Evolutionary conservation across 1,140 invertebrate species (phyloP).

Genomic region (Temnothorax longispinosus): DNA sequence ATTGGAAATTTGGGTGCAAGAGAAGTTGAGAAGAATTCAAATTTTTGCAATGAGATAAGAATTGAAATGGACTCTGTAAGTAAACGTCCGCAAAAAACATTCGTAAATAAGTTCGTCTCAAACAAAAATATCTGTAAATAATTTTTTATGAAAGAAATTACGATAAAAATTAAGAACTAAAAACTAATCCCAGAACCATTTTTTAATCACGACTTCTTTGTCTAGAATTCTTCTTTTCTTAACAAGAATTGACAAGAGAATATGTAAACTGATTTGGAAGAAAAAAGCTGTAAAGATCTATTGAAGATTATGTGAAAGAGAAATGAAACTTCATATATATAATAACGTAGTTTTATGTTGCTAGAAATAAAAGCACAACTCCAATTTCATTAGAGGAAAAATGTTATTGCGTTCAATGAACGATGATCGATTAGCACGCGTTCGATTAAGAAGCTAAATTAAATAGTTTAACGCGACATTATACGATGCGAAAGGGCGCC

Average conservation of each 20-base stretch:
- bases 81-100: background rate
- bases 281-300: background rate
- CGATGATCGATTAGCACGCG: background rate
- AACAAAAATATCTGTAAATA: background rate
- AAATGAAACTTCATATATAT: background rate
- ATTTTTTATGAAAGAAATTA: background rate
- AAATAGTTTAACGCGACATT: conserved; percentile 28
- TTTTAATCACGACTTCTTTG: background rate
- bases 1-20: conserved; percentile 37
- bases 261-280: background rate
- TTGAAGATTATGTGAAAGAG: background rate
- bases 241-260: background rate
- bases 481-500: background rate
- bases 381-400: background rate
- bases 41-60: conserved; percentile 40
- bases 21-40: conserved; percentile 8
- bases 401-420: conserved; percentile 13
- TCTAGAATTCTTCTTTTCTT: background rate
- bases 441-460: conserved; percentile 12
- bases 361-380: background rate
- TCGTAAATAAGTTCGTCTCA: background rate
- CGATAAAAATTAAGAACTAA: background rate
- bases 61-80: conserved; percentile 17
- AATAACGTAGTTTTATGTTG: background rate
- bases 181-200: background rate